phyloP scores from a whole-genome alignment of 2,888 invertebrate species.

The Cynaeus angustus region DNA sequence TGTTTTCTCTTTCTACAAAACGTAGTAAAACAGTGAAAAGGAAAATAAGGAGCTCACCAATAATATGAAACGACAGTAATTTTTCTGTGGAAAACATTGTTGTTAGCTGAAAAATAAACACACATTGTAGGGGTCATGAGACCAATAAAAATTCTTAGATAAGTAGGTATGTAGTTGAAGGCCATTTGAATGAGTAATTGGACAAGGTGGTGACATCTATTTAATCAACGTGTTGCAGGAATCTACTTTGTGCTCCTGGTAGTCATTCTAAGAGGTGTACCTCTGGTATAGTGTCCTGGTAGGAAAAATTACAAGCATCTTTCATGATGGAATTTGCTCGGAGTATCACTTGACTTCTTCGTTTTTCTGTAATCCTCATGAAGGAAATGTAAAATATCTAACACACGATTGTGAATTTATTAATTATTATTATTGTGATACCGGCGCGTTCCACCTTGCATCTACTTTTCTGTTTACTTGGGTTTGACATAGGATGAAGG shows the following conservation, averaged over 20 bases:
- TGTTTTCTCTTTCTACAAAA: constrained; percentile 54
- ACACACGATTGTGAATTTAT: constrained; percentile 34
- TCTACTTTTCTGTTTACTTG: background rate
- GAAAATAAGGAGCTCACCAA: constrained; percentile 52
- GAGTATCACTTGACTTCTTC: background rate
- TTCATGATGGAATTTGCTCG: constrained; percentile 34
- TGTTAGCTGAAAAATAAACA: constrained; percentile 18
- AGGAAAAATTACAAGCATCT: constrained; percentile 40
- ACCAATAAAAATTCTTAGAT: constrained; percentile 37
- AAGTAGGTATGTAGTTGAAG: constrained; percentile 38
- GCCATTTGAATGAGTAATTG: constrained; percentile 39
- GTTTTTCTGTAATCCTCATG: constrained; percentile 31
- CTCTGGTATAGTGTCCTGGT: constrained; percentile 20
- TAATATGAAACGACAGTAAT: constrained; percentile 57
- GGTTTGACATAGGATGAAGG: background rate
- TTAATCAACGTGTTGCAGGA: constrained; percentile 8
- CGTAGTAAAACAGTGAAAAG: background rate
- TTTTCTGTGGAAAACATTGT: constrained; percentile 36
- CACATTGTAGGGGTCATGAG: constrained; percentile 18
- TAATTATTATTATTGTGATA: constrained; percentile 19
- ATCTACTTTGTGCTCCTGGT: constrained; percentile 29
- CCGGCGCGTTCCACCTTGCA: no score
- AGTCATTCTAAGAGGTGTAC: constrained; percentile 1
- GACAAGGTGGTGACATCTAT: constrained; percentile 39
- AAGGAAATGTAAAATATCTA: constrained; percentile 48